phyloP scores from a whole-genome alignment of 92 coral and sea anemone species.

The Umimayanthus kanabou region DNA sequence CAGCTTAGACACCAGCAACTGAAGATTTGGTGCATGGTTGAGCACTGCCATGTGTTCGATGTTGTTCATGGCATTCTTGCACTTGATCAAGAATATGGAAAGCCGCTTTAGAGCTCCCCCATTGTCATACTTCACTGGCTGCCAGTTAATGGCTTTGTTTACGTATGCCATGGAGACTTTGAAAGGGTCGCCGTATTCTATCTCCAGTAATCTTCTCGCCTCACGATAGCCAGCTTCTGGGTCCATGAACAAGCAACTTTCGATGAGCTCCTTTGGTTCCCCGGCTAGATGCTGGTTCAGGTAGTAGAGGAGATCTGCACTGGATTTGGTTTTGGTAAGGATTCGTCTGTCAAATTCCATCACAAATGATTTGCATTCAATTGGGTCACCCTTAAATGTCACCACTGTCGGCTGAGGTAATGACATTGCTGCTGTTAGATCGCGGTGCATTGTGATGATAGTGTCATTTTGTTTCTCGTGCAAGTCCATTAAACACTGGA shows the following conservation, averaged over 20 bases:
- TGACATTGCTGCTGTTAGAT: slow-evolving; percentile 61
- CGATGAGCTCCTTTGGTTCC: slow-evolving; percentile 68
- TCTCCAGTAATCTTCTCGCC: slow-evolving; percentile 46
- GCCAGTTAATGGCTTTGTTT: slow-evolving; percentile 55
- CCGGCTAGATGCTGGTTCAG: slow-evolving; percentile 60
- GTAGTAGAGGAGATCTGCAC: slow-evolving; percentile 59
- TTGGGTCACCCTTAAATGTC: slow-evolving; percentile 56
- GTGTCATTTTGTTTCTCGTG: slow-evolving; percentile 49
- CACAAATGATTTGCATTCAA: slow-evolving; percentile 50
- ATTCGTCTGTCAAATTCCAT: slow-evolving; percentile 58
- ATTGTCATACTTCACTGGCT: slow-evolving; percentile 49
- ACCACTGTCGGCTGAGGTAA: slow-evolving; percentile 60
- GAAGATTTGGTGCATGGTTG: slow-evolving; percentile 70
- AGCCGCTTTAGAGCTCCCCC: slow-evolving; percentile 5
- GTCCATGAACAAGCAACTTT: slow-evolving; percentile 53
- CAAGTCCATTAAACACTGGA: neutral
- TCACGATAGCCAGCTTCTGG: slow-evolving; percentile 56
- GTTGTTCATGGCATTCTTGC: slow-evolving; percentile 55
- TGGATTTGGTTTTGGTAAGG: slow-evolving; percentile 31
- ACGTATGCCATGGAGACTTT: slow-evolving; percentile 60
- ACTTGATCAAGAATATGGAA: neutral
- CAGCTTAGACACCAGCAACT: slow-evolving; percentile 55
- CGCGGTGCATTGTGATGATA: slow-evolving; percentile 50
- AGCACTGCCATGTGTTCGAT: slow-evolving; percentile 44
- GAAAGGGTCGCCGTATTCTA: slow-evolving; percentile 65